Evolutionary conservation across 2,888 invertebrate species (phyloP), one percentile per base, ranked within the genome.

Genomic region (Habroteleia sp.): DNA sequence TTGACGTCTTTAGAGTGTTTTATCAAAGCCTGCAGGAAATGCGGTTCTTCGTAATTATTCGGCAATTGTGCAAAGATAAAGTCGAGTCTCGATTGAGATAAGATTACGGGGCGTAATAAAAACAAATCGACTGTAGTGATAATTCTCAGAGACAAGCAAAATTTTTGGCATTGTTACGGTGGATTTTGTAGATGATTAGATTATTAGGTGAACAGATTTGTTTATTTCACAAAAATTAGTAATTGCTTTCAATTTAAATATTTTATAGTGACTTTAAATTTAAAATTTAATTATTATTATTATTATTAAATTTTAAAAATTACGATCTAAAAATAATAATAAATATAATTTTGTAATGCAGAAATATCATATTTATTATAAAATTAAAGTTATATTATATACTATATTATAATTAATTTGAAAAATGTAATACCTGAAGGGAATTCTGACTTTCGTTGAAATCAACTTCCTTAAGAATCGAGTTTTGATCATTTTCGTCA

Each of bases 1-100:
- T 86, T 85, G 0, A 85, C 74, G 4, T 81, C 78, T 54, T 81
- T 81, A n/a, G 86, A 86, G 65, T 87, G 87, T 52, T 82, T 84
- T 35, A 85, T 77, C 13, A 87, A 75, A 6, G 85, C 83, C 68
- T 84, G 84, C 6, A 44, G 39, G 29, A 52, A 46, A 48, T 39
- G 52, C 39, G 50, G 20, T 52, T 44, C 44, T 33, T 29, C 20
- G 23, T 52, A 60, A 60, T 74, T 66, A 60, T 74, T 72, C 50
- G 72, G 65, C 63, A 69, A 69, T 69, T 35, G 60, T 17, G 52
- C 37, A 31, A 48, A 69, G 69, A 69, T 69, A 60, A 60, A 29
- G 50, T 7, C 20, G 8, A 13, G 27, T 60, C 56, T 62, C 42
- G 48, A 72, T 72, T 7, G 16, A 63, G 72, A 72, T 72, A 72